Evolutionary conservation across 2,113 vertebrate genomes (phyloP).

Genomic region (Siniperca knerii): DNA sequence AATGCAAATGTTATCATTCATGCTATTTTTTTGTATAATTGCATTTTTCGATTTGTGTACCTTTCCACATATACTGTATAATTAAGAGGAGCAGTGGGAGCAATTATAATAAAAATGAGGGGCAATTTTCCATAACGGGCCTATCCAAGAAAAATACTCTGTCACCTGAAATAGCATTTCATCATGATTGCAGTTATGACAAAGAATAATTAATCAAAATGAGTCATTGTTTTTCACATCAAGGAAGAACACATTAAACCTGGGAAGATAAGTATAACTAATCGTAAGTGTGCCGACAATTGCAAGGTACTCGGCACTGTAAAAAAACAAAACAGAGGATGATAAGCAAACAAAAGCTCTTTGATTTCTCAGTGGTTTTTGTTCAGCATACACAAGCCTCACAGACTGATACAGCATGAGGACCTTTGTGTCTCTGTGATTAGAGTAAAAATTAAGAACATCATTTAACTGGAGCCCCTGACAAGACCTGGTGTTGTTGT

Average conservation of each 20-base stretch:
- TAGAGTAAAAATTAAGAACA: slow-evolving; percentile 21
- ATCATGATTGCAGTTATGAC: slow-evolving; percentile 44
- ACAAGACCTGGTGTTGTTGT: background rate
- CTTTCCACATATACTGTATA: slow-evolving; percentile 34
- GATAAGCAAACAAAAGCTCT: slow-evolving; percentile 21
- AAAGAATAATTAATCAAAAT: slow-evolving; percentile 53
- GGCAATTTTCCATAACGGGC: slow-evolving; percentile 24
- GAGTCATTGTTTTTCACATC: slow-evolving; percentile 19
- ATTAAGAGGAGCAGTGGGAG: slow-evolving; percentile 37
- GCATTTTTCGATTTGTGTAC: slow-evolving; percentile 30
- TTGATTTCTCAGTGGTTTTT: slow-evolving; percentile 18
- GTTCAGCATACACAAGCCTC: background rate
- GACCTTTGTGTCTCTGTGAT: slow-evolving; percentile 18
- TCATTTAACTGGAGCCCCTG: background rate
- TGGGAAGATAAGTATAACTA: slow-evolving; percentile 30
- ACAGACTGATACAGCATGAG: background rate
- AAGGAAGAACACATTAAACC: slow-evolving; percentile 36
- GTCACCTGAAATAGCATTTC: slow-evolving; percentile 36
- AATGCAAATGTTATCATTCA: slow-evolving; percentile 14
- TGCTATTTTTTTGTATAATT: slow-evolving; percentile 27
- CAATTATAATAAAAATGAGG: slow-evolving; percentile 35
- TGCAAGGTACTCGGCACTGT: background rate
- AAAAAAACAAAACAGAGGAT: slow-evolving; percentile 6
- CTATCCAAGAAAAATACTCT: slow-evolving; percentile 63
- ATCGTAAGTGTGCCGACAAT: slow-evolving; percentile 21